phyloP scores from a whole-genome alignment of 2,113 vertebrate genomes.

The Pluvialis apricaria region DNA sequence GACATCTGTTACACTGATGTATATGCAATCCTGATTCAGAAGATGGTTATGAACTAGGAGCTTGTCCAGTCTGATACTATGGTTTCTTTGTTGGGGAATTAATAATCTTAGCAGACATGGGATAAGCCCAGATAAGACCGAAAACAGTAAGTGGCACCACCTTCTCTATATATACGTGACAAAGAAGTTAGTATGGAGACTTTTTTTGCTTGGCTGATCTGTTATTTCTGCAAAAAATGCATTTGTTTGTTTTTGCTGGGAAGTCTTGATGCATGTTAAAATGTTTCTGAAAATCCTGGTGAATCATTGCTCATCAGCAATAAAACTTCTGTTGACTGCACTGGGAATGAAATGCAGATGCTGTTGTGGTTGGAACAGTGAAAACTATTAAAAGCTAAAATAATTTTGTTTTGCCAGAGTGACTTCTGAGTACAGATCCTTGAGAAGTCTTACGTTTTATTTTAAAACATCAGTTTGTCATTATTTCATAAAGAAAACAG shows the following conservation, averaged over 20 bases:
- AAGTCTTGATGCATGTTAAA: background rate
- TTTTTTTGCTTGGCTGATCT: background rate
- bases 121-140: background rate
- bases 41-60: background rate
- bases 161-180: background rate
- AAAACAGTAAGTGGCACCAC: background rate
- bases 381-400: background rate
- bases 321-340: background rate
- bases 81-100: background rate
- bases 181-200: background rate
- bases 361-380: background rate
- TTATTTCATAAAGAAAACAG: background rate
- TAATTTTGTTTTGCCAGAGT: background rate
- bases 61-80: background rate
- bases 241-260: background rate
- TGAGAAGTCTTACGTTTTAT: background rate
- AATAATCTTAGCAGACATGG: background rate
- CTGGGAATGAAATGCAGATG: background rate
- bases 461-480: background rate
- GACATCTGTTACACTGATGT: background rate
- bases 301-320: background rate
- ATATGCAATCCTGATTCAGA: background rate
- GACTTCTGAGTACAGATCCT: background rate
- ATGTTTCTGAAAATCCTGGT: background rate
- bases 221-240: background rate